Evolutionary conservation across 2,113 vertebrate species (phyloP).

Genomic region (Dasypus novemcinctus): DNA sequence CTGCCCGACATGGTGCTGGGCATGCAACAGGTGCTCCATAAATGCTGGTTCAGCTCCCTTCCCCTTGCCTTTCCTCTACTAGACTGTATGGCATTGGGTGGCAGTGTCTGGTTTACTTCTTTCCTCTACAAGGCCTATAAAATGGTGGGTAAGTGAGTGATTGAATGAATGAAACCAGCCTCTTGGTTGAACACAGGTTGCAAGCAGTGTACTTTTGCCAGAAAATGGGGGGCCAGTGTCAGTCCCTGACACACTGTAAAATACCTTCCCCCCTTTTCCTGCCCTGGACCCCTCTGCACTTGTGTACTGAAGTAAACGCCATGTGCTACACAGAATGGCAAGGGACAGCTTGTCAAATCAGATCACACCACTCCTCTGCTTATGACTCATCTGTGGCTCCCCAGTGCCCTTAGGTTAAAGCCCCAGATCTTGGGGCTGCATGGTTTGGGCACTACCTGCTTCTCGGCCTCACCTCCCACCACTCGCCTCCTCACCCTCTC

Average conservation of each 20-base stretch:
- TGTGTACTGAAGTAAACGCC: not conserved
- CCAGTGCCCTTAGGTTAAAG: not conserved
- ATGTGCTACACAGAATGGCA: not conserved
- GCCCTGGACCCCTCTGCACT: not conserved
- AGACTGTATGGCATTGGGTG: no score
- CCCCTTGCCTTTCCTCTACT: not conserved
- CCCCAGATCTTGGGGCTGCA: not conserved
- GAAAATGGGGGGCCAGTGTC: not conserved
- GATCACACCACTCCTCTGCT: not conserved
- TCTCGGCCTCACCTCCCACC: not conserved
- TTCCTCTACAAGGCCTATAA: accelerated
- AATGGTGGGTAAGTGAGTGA: not conserved
- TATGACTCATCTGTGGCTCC: not conserved
- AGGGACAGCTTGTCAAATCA: not conserved
- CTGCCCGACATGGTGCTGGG: not conserved
- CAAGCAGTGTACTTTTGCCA: not conserved
- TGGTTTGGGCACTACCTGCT: not conserved
- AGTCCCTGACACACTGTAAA: not conserved
- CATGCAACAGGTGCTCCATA: not conserved
- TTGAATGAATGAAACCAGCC: not conserved
- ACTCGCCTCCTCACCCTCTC: not conserved
- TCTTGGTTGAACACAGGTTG: not conserved
- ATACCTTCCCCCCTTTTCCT: not conserved
- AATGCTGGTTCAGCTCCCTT: not conserved
- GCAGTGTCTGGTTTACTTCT: not conserved